These are phyloP conservation scores for Melanotaenia maccullochi DNA, from an alignment of 2,797 vertebrate species.

Conservation along the genomic window DNA sequence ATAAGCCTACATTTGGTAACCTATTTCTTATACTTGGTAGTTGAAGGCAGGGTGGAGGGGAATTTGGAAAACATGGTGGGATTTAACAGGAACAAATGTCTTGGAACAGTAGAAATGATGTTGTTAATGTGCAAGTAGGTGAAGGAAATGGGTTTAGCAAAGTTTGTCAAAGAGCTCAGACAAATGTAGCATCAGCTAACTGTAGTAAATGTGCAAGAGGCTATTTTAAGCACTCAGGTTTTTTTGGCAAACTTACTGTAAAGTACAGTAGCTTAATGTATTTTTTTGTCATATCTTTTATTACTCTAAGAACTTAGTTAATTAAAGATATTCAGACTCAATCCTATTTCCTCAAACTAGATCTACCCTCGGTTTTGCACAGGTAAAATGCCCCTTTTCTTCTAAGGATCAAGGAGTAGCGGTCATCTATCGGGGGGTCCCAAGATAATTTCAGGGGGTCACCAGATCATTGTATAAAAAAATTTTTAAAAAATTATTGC, in stretches of 20 bases:
- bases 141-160: neutral
- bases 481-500: too few species aligned
- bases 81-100: neutral
- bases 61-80: neutral
- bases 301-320: too few species aligned
- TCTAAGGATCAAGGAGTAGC: too few species aligned
- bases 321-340: too few species aligned
- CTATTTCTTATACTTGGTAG: slow-evolving; percentile 20
- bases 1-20: slow-evolving; percentile 44
- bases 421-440: neutral
- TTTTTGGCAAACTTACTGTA: neutral
- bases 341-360: too few species aligned
- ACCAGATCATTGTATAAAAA: too few species aligned
- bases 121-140: neutral
- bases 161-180: neutral
- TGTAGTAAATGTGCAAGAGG: neutral
- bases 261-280: too few species aligned
- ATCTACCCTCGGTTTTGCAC: too few species aligned
- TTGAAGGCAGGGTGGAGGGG: neutral
- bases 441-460: too few species aligned
- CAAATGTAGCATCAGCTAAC: neutral
- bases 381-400: too few species aligned
- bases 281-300: too few species aligned
- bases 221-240: neutral
- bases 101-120: slow-evolving; percentile 1